Evolutionary conservation across 2,888 invertebrate genomes (phyloP).

Genomic region (Helleia helle): DNA sequence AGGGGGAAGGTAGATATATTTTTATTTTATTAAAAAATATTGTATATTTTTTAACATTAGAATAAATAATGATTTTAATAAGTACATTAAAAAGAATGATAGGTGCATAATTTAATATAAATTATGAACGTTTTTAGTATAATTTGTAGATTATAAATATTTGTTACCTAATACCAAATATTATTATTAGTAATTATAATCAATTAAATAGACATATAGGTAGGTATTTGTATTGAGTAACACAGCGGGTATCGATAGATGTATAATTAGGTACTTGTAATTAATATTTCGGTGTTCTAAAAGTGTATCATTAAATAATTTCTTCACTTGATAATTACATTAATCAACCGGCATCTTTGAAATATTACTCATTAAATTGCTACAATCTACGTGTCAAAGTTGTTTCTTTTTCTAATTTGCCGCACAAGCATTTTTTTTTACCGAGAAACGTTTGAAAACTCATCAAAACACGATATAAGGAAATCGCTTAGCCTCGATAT

Average conservation of each 20-base stretch:
- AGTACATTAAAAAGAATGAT: not conserved
- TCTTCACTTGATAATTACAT: not conserved
- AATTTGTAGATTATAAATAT: not conserved
- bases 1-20: conserved; percentile 3
- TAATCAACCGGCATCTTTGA: not conserved
- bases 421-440: conserved; percentile 13
- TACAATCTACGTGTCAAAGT: conserved; percentile 8
- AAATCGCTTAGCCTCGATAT: not conserved
- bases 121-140: not conserved
- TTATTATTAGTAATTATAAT: no score
- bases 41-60: not conserved
- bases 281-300: not conserved
- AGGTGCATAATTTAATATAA: not conserved
- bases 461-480: not conserved
- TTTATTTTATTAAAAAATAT: not conserved
- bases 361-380: conserved; percentile 1
- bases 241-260: no score
- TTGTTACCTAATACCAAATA: no score
- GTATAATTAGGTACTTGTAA: not conserved
- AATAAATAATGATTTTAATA: not conserved
- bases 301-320: not conserved
- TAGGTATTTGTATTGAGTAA: no score
- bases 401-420: conserved; percentile 14
- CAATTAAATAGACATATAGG: no score
- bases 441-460: conserved; percentile 8